phyloP scores from a whole-genome alignment of 2,888 invertebrate genomes.

The Strigamia maritima region DNA sequence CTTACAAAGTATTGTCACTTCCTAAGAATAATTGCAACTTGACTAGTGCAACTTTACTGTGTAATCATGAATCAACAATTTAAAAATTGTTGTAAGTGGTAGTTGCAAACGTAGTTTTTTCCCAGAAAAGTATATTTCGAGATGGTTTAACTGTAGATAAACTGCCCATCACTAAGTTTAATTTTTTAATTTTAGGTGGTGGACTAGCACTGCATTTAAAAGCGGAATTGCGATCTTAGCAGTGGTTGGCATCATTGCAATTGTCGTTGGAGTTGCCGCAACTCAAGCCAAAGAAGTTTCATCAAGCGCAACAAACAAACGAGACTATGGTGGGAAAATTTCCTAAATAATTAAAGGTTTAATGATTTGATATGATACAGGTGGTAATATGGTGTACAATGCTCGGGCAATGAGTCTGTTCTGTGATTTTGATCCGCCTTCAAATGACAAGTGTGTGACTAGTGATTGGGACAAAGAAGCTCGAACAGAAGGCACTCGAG shows the following conservation, averaged over 20 bases:
- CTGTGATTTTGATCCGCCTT: neutral
- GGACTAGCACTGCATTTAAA: neutral
- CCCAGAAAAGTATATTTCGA: too few relatives aligned
- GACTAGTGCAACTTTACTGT: too few relatives aligned
- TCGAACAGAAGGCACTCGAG: neutral
- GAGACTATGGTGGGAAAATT: too few relatives aligned
- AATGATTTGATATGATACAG: neutral
- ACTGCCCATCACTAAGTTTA: too few relatives aligned
- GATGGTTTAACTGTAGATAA: too few relatives aligned
- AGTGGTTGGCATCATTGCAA: neutral
- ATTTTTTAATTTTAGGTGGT: neutral
- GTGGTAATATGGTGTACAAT: neutral
- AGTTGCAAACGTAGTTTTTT: too few relatives aligned
- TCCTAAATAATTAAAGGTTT: too few relatives aligned
- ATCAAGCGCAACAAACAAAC: too few relatives aligned
- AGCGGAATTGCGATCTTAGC: neutral
- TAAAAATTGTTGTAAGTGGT: too few relatives aligned
- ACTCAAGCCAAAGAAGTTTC: neutral
- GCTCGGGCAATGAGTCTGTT: neutral
- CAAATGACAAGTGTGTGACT: neutral
- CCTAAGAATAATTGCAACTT: too few relatives aligned
- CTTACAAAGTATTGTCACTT: too few relatives aligned
- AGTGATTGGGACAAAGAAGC: neutral
- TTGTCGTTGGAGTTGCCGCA: neutral
- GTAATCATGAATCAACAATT: too few relatives aligned